Evolutionary conservation across 2,888 invertebrate species (phyloP), one percentile per base, ranked within the genome.

Genomic region (Tolmerus cingulatus): DNA sequence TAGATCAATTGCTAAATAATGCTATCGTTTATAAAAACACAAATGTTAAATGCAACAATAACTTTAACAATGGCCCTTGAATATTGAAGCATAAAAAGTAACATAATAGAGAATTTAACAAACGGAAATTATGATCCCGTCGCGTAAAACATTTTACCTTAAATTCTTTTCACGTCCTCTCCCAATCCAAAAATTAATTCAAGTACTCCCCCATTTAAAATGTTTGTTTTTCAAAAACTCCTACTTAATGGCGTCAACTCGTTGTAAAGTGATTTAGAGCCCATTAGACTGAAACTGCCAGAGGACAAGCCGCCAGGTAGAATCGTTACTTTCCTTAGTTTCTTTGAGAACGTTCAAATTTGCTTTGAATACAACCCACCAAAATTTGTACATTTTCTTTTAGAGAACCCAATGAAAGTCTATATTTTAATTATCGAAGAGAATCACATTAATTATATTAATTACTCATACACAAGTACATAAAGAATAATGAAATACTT

Each of bases 391-490:
- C 76, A 77, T 55, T 86, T 86, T 76, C 30, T 77, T 86, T 74
- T 74, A 74, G 37, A 55, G 51, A 86, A 86, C 46, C 51, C 37
- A 51, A 86, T 77, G n/a, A 77, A 86, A 55, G 23, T 86, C 55
- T 86, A 77, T 86, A 86, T 86, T 86, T 86, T 51, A 77, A 55
- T 86, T 86, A 86, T 66, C 30, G 57, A 85, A 85, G 30, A n/a
- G 74, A 85, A 85, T 85, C 74, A 85, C 74, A 85, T 85, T 85
- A 85, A 85, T 85, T 85, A 85, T 85, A 74, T 85, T 85, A 74
- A 85, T 85, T 86, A 77, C 77, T 86, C 77, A 77, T 86, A 77
- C 51, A 74, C 74, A 74, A 74, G 43, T 74, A 30, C 19, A 84
- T 66, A 34, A 66, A 82, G 55, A 82, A 34, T 30, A 43, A 85